A percentile compares a stretch with the other conserved stretches of the same genome.
Conservation (phyloP, 2,888 invertebrate species). For the Drosophila dives region DNA sequence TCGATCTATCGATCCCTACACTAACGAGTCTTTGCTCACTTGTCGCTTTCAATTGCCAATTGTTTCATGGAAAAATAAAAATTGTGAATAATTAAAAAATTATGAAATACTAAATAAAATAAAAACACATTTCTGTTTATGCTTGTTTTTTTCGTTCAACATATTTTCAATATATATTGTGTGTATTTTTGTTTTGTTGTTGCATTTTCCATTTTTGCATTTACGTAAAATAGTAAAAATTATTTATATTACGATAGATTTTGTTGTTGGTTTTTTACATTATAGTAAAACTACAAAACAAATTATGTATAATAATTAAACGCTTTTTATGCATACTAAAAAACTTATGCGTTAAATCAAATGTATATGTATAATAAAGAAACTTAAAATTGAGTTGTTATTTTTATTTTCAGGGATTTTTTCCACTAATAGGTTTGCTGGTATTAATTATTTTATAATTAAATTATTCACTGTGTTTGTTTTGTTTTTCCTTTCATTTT, state of each 20-base stretch:
- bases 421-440: constrained; percentile 42
- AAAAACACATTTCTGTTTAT: constrained; percentile 64
- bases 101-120: constrained; percentile 38
- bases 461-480: constrained; percentile 71
- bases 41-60: constrained; percentile 23
- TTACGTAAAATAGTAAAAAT: constrained; percentile 65
- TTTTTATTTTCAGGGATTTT: constrained; percentile 18
- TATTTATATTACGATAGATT: constrained; percentile 53
- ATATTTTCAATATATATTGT: constrained; percentile 68
- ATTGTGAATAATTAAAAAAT: constrained; percentile 7
- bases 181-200: constrained; percentile 54
- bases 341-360: constrained; percentile 45
- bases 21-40: constrained; percentile 64
- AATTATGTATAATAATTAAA: constrained; percentile 62
- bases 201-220: constrained; percentile 51
- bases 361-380: constrained; percentile 35
- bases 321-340: constrained; percentile 34
- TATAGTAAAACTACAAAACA: constrained; percentile 74
- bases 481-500: constrained; percentile 34
- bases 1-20: constrained; percentile 41
- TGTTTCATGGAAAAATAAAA: constrained; percentile 6
- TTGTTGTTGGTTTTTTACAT: constrained; percentile 49
- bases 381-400: constrained; percentile 46
- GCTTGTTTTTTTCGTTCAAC: constrained; percentile 63
- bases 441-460: constrained; percentile 46